Conservation (phyloP, 1,140 invertebrate species). For the Cyrtorhinus lividipennis region DNA sequence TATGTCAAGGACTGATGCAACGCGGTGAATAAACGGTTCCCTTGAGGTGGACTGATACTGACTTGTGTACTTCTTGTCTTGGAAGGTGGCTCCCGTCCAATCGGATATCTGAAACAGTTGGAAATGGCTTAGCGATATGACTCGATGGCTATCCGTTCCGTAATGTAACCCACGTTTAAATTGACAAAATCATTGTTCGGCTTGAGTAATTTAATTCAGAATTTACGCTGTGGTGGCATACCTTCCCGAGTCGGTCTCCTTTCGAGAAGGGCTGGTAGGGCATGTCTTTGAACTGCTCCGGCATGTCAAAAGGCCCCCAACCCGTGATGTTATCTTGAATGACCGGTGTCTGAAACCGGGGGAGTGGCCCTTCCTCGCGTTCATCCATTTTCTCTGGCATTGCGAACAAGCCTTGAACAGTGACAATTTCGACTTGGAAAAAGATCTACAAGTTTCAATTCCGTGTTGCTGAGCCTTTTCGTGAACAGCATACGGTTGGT, state of each 20-base stretch:
- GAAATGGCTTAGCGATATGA: neutral
- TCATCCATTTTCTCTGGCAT: neutral
- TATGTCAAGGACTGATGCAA: neutral
- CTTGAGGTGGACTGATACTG: constrained; percentile 33
- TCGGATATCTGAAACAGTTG: constrained; percentile 63
- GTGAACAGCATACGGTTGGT: too few relatives aligned
- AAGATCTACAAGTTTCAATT: too few relatives aligned
- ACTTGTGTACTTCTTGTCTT: constrained; percentile 92
- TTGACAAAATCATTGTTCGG: neutral
- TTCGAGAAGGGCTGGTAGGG: constrained; percentile 98
- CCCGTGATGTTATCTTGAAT: constrained; percentile 81
- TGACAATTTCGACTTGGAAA: too few relatives aligned
- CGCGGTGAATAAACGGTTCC: neutral
- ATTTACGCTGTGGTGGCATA: too few relatives aligned
- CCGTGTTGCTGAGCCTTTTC: too few relatives aligned
- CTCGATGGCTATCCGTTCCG: too few relatives aligned
- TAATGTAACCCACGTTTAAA: too few relatives aligned
- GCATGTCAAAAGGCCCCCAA: constrained; percentile 91
- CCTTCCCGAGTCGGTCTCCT: constrained; percentile 88
- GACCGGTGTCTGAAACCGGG: constrained; percentile 35
- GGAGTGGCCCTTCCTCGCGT: neutral
- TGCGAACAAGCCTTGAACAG: too few relatives aligned
- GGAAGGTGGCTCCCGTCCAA: constrained; percentile 89
- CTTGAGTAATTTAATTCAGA: neutral
- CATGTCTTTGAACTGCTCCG: constrained; percentile 93